phyloP scores from a whole-genome alignment of 2,797 vertebrate genomes.

The Gila robusta region DNA sequence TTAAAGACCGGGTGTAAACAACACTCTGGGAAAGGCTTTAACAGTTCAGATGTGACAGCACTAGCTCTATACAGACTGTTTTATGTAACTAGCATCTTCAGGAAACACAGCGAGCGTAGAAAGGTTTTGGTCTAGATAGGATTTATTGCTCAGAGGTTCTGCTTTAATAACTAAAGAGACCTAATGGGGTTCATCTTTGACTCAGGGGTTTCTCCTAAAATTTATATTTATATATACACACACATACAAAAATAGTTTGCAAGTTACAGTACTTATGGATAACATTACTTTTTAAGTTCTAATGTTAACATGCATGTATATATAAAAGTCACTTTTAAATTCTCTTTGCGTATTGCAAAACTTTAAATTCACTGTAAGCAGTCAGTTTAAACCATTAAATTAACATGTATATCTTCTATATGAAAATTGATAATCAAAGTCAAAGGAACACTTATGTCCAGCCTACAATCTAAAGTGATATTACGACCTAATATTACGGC shows the following conservation, averaged over 20 bases:
- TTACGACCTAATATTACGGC: conserved; percentile 53
- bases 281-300: background rate
- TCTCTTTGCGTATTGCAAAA: conserved; percentile 11
- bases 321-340: conserved; percentile 22
- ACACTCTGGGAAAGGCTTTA: conserved; percentile 49
- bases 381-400: conserved; percentile 53
- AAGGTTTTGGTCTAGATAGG: conserved; percentile 28
- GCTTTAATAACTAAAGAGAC: conserved; percentile 21
- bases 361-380: conserved; percentile 39
- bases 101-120: conserved; percentile 29
- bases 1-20: conserved; percentile 64
- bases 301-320: background rate
- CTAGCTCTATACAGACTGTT: conserved; percentile 42
- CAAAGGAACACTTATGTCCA: conserved; percentile 47
- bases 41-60: conserved; percentile 46
- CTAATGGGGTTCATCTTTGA: background rate
- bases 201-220: background rate
- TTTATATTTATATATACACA: background rate
- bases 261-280: background rate
- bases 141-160: conserved; percentile 23
- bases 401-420: conserved; percentile 53
- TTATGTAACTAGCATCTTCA: conserved; percentile 45
- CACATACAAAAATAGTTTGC: background rate
- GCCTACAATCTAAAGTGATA: conserved; percentile 60
- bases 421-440: conserved; percentile 49